A percentile compares a stretch with the other conserved stretches of the same genome.
phyloP scores from a whole-genome alignment of 1,140 invertebrate species.

The Procambarus clarkii region DNA sequence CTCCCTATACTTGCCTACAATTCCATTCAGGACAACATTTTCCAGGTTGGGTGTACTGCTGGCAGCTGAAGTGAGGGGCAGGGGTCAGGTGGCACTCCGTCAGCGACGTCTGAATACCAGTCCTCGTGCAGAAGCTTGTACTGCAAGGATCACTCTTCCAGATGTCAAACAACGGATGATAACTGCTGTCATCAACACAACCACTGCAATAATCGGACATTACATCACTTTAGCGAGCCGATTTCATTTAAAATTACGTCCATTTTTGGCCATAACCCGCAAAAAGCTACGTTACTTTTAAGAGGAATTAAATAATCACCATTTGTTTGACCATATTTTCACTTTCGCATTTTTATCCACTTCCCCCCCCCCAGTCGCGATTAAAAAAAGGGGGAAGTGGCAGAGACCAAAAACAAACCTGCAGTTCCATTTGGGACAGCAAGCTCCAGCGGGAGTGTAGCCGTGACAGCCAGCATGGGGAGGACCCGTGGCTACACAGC shows the following conservation, averaged over 20 bases:
- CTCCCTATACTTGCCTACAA: background rate
- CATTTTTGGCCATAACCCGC: no score
- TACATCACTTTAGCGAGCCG: no score
- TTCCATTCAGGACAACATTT: background rate
- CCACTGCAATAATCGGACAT: background rate
- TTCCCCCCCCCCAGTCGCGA: no score
- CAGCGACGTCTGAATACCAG: background rate
- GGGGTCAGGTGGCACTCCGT: background rate
- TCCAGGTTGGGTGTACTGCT: background rate
- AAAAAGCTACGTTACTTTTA: no score
- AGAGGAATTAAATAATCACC: no score
- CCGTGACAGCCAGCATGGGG: background rate
- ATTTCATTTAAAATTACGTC: no score
- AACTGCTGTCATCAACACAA: background rate
- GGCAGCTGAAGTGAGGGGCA: background rate
- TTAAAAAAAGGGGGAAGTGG: no score
- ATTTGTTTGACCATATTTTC: no score
- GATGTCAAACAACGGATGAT: background rate
- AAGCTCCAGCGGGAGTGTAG: background rate
- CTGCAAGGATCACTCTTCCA: conserved; percentile 23
- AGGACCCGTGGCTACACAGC: background rate
- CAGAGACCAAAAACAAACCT: background rate
- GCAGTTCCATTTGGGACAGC: conserved; percentile 29
- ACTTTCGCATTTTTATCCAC: no score
- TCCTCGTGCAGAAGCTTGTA: background rate